Conservation (phyloP, 2,888 invertebrate genomes). For the Podabrus alpinus region DNA sequence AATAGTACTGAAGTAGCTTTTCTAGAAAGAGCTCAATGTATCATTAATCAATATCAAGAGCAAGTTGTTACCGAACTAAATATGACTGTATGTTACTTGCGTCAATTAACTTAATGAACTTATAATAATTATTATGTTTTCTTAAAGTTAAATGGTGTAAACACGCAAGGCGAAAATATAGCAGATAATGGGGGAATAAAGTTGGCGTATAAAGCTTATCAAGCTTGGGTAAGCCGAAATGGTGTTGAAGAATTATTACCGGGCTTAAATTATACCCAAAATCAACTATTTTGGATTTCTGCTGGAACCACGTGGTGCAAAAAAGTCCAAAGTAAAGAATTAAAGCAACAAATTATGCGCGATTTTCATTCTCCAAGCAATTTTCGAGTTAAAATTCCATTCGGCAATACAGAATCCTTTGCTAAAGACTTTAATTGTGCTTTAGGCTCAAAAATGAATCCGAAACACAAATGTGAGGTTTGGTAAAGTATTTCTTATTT, state of each 20-base stretch:
- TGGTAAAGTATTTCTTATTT: conserved; percentile 55
- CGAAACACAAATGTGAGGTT: conserved; percentile 61
- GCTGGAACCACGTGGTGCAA: conserved; percentile 87
- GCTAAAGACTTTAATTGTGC: conserved; percentile 65
- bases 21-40: conserved; percentile 73
- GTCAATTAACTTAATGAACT: not conserved
- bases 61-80: conserved; percentile 77
- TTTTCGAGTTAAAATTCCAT: conserved; percentile 63
- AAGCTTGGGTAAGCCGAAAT: conserved; percentile 70
- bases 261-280: conserved; percentile 69
- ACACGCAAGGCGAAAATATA: conserved; percentile 89
- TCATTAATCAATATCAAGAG: conserved; percentile 88
- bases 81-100: conserved; percentile 61
- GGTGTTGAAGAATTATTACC: conserved; percentile 62
- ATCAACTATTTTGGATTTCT: conserved; percentile 80
- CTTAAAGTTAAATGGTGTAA: conserved; percentile 82
- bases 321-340: conserved; percentile 64
- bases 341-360: conserved; percentile 75
- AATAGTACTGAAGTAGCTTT: conserved; percentile 10
- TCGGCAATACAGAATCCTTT: conserved; percentile 65
- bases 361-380: conserved; percentile 69
- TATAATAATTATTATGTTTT: not conserved
- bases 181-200: conserved; percentile 92
- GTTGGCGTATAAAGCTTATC: conserved; percentile 78
- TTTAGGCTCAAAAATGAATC: conserved; percentile 62